A percentile compares a stretch with the other conserved stretches of the same genome.
phyloP scores from a whole-genome alignment of 2,888 invertebrate genomes.

The Platycnemis pennipes region DNA sequence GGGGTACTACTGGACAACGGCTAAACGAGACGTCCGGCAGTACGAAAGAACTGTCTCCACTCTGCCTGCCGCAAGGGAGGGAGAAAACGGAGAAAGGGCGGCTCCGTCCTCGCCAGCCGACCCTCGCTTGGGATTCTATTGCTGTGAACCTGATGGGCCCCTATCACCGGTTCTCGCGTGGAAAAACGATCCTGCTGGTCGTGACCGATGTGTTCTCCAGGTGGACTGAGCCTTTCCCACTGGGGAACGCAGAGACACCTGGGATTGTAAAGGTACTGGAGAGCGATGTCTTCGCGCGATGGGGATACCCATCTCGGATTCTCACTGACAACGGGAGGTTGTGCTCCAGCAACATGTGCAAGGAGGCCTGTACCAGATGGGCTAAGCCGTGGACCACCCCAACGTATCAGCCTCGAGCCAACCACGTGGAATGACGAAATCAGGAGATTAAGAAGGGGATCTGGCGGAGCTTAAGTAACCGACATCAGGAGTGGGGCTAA shows the following conservation, averaged over 20 bases:
- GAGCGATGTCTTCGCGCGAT: background rate
- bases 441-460: slow-evolving; percentile 74
- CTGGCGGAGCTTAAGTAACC: slow-evolving; percentile 69
- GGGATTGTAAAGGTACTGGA: too few relatives aligned
- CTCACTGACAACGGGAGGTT: slow-evolving; percentile 70
- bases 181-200: too few relatives aligned
- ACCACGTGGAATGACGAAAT: slow-evolving; percentile 73
- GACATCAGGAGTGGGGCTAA: background rate
- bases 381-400: slow-evolving; percentile 72
- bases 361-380: slow-evolving; percentile 70
- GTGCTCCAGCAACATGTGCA: slow-evolving; percentile 68
- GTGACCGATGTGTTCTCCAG: too few relatives aligned
- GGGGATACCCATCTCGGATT: slow-evolving; percentile 61
- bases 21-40: background rate
- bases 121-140: background rate
- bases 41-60: background rate
- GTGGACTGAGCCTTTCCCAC: too few relatives aligned
- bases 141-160: background rate
- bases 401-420: slow-evolving; percentile 73
- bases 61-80: background rate
- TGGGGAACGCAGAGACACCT: too few relatives aligned
- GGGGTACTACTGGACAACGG: background rate
- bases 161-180: too few relatives aligned
- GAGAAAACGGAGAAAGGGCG: background rate
- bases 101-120: background rate